A percentile compares a stretch with the other conserved stretches of the same genome.
Evolutionary conservation across 2,888 invertebrate species (phyloP).

Genomic region (Morinoia aosen): DNA sequence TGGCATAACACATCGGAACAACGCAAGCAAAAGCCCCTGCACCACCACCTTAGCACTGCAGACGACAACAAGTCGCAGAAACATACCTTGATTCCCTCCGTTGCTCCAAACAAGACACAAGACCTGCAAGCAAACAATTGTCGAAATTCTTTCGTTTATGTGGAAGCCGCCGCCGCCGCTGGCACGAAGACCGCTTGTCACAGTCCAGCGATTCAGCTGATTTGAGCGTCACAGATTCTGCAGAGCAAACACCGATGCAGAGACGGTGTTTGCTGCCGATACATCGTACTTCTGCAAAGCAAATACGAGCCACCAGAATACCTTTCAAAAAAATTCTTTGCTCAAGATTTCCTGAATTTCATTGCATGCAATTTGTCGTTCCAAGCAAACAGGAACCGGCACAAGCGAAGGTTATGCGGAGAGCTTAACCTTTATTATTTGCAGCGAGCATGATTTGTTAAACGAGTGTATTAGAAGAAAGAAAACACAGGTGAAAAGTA

Average conservation of each 20-base stretch:
- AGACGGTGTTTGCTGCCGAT: slow-evolving; percentile 42
- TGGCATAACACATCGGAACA: not conserved
- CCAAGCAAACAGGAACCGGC: not conserved
- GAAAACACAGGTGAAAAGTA: no score
- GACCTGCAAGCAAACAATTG: not conserved
- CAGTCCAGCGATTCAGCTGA: slow-evolving; percentile 26
- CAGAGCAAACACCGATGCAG: slow-evolving; percentile 43
- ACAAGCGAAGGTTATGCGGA: not conserved
- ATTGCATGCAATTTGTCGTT: not conserved
- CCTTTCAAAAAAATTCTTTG: not conserved
- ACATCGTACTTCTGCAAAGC: slow-evolving; percentile 7
- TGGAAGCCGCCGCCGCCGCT: not conserved
- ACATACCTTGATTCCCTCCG: not conserved
- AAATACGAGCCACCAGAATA: slow-evolving; percentile 12
- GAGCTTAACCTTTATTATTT: not conserved
- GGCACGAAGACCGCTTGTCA: not conserved
- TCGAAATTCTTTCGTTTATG: not conserved
- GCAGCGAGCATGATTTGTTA: no score
- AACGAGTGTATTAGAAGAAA: no score
- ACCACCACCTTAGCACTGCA: not conserved
- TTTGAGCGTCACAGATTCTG: slow-evolving; percentile 31
- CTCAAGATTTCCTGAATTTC: slow-evolving; percentile 3
- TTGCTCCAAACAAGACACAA: not conserved
- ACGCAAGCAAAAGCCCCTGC: not conserved
- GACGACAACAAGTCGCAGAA: not conserved